Conservation (phyloP, 2,113 vertebrate genomes). For the Ictalurus furcatus region DNA sequence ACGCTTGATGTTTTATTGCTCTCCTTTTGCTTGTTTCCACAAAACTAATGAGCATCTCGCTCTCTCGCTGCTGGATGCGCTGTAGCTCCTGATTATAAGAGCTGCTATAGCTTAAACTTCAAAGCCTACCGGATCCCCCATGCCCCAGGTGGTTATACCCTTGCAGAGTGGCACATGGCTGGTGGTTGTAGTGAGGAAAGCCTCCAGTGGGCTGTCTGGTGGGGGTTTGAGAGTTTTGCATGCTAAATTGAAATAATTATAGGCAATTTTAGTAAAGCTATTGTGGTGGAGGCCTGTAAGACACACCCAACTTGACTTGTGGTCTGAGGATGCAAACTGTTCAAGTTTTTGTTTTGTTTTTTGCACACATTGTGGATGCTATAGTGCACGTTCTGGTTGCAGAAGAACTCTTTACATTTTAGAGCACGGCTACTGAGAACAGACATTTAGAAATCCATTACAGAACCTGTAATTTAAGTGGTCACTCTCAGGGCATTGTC, state of each 20-base stretch:
- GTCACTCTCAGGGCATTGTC: not conserved
- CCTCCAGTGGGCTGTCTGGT: slow-evolving; percentile 1
- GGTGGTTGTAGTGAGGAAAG: not conserved
- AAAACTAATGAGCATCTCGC: slow-evolving; percentile 54
- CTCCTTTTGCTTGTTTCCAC: slow-evolving; percentile 47
- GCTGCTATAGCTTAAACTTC: slow-evolving; percentile 47
- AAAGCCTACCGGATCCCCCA: slow-evolving; percentile 39
- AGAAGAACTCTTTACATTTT: not conserved
- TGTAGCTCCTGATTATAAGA: slow-evolving; percentile 29
- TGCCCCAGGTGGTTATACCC: slow-evolving; percentile 29
- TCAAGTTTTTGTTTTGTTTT: not conserved
- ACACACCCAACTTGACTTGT: not conserved
- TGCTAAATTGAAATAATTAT: slow-evolving; percentile 31
- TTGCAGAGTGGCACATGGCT: not conserved
- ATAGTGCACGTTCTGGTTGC: not conserved
- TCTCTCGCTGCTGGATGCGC: slow-evolving; percentile 27
- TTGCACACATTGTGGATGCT: not conserved
- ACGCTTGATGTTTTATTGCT: slow-evolving; percentile 49
- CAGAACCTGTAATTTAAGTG: not conserved
- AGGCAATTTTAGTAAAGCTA: slow-evolving; percentile 13
- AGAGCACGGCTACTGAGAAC: not conserved
- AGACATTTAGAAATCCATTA: slow-evolving; percentile 25
- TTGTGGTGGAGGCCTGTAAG: slow-evolving; percentile 20
- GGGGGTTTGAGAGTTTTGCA: slow-evolving; percentile 7
- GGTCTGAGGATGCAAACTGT: not conserved